A percentile compares a stretch with the other conserved stretches of the same genome.
phyloP scores from a whole-genome alignment of 2,797 vertebrate species.

The Chiloscyllium punctatum region DNA sequence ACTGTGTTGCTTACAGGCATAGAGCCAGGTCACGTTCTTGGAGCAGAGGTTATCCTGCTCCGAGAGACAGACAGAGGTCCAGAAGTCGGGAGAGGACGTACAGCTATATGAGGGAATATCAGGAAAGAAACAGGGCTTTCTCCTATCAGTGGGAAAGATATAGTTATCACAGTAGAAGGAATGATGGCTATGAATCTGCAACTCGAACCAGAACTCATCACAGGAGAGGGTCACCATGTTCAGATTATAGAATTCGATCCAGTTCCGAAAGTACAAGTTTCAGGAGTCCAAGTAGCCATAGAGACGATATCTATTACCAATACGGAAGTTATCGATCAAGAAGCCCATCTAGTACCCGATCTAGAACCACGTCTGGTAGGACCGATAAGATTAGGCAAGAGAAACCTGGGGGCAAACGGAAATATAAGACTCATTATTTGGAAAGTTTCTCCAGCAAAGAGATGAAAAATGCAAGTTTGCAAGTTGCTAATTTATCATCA shows the following conservation, averaged over 20 bases:
- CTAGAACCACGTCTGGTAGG: conserved; percentile 50
- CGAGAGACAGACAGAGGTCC: conserved; percentile 52
- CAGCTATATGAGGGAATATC: conserved; percentile 54
- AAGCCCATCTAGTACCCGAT: conserved; percentile 60
- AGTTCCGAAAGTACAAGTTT: conserved; percentile 56
- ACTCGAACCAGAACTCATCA: conserved; percentile 51
- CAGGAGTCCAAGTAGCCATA: conserved; percentile 50
- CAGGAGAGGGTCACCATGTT: conserved; percentile 56
- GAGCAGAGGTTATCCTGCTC: conserved; percentile 57
- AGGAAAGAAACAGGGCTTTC: conserved; percentile 47
- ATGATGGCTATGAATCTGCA: conserved; percentile 56
- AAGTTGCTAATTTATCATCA: conserved; percentile 41
- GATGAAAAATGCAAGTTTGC: conserved; percentile 39
- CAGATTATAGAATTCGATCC: conserved; percentile 56
- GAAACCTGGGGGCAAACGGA: conserved; percentile 84
- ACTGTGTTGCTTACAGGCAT: conserved; percentile 57
- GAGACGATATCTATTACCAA: conserved; percentile 55
- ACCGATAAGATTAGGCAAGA: conserved; percentile 56
- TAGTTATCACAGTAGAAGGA: conserved; percentile 59
- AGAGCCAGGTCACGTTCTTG: conserved; percentile 58
- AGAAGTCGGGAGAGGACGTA: conserved; percentile 58
- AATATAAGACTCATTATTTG: conserved; percentile 85
- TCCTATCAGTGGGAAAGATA: conserved; percentile 61
- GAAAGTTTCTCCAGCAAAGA: conserved; percentile 56
- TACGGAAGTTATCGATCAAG: conserved; percentile 60